These are phyloP conservation scores for Bombus soroeensis DNA, from an alignment of 1,140 invertebrate genomes.

Conservation along the genomic window DNA sequence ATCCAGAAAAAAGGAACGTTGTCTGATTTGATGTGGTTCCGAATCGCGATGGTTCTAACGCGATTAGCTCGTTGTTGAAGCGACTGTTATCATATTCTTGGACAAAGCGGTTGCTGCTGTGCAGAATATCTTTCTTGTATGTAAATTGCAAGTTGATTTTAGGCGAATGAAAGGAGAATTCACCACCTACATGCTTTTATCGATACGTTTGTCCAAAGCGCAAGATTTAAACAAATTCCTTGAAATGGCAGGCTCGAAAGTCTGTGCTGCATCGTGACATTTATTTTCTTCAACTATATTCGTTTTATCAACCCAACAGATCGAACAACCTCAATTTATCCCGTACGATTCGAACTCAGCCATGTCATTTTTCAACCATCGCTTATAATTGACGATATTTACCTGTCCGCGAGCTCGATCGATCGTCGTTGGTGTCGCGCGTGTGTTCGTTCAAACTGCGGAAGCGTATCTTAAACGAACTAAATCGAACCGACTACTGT, in stretches of 20 bases:
- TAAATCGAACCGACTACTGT: not conserved
- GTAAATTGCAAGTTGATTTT: no score
- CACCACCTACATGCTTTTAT: no score
- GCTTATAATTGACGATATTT: not conserved
- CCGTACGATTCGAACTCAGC: not conserved
- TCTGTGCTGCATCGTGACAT: no score
- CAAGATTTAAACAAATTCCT: no score
- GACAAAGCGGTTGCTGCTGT: no score
- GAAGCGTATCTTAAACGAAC: not conserved
- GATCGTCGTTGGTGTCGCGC: not conserved
- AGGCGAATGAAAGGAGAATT: no score
- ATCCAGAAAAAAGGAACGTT: no score
- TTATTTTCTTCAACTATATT: no score
- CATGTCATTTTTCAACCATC: not conserved
- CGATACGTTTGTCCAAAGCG: no score
- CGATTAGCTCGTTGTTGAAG: not conserved
- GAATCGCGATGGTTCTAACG: not conserved
- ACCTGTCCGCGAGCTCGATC: not conserved
- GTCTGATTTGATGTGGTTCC: not conserved
- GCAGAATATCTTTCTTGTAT: no score
- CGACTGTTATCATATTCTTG: no score
- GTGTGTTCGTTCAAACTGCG: not conserved
- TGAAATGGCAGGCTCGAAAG: no score
- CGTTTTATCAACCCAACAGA: not conserved
- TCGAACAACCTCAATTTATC: not conserved